Base-by-base conservation (phyloP, 2,888 invertebrate genomes). In the Tenthredo mesomela region DNA sequence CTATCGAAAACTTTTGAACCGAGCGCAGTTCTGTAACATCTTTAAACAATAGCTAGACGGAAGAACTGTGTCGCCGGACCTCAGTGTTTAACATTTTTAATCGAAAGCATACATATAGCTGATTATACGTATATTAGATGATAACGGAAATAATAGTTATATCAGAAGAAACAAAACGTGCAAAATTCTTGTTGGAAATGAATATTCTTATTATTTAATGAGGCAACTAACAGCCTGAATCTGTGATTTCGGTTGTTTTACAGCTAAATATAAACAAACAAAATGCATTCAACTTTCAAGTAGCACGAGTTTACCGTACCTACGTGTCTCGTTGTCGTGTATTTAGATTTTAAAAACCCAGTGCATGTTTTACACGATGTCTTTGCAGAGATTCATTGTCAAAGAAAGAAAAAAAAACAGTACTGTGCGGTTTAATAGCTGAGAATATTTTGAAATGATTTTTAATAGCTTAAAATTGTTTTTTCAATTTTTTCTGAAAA, bases 221-320 rank as follows among this genome's bases (percentile, higher is more conserved):
- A 54, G 54, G 54, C n/a, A 37, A 37, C n/a, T 40, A 70, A 25
- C 25, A 70, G 7, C 21, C 9, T 21, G 10, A 10, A 61, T 21
- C 21, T 61, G 61, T 29, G 37, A 70, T 70, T 37, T 70, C 33
- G 18, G 15, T 37, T 70, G 10, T 70, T 70, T 78, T 58, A 9
- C n/a, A 78, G 54, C 58, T 47, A 47, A 78, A 58, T 33, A 58
- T 50, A 37, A 54, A 78, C n/a, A 18, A 18, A 43, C 43, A 12
- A 43, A 7, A 50, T 50, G 50, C 77, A 29, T 50, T 54, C 21
- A 54, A 21, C 15, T 54, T 78, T 37, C 78, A 54, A 78, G 78
- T 78, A 78, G 78, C 78, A 54, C 78, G 54, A 54, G 54, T 78
- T 78, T 78, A 78, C 58, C 78, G 33, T 80, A 80, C 54, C 77